Percentiles rank a stretch among this genome's conserved stretches.
phyloP scores from a whole-genome alignment of 2,113 vertebrate genomes.

The Eurypyga helias region DNA sequence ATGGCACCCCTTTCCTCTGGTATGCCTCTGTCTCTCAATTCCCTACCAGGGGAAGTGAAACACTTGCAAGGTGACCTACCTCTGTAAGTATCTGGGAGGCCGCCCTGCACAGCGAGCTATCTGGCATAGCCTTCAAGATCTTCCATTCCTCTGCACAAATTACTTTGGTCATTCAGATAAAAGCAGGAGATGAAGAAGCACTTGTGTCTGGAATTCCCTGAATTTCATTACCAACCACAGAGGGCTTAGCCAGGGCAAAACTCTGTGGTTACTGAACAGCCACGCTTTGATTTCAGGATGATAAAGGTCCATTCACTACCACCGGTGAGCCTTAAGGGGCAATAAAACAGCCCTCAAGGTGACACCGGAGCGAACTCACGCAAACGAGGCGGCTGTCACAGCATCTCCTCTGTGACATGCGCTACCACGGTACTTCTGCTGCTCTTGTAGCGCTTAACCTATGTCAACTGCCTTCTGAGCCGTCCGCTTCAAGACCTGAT shows the following conservation, averaged over 20 bases:
- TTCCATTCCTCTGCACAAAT: not conserved
- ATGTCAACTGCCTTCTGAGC: not conserved
- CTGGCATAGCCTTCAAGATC: not conserved
- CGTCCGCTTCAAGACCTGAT: not conserved
- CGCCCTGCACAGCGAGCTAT: rapidly evolving
- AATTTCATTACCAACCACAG: not conserved
- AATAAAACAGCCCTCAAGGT: not conserved
- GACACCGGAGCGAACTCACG: not conserved
- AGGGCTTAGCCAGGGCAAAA: not conserved
- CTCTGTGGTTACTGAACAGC: not conserved
- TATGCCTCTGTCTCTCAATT: not conserved
- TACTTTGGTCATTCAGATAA: not conserved
- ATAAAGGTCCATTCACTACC: not conserved
- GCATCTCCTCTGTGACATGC: not conserved
- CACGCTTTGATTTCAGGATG: not conserved
- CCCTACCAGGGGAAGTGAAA: not conserved
- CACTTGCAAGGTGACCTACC: not conserved
- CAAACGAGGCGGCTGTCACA: not conserved
- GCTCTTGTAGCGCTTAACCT: constrained; percentile 25
- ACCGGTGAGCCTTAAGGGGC: rapidly evolving
- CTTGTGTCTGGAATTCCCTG: not conserved
- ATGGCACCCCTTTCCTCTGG: not conserved
- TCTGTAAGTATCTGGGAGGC: not conserved
- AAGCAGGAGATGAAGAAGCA: constrained; percentile 1
- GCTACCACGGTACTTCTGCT: not conserved